Base-by-base conservation (phyloP, 2,888 invertebrate species). In the Lycophotia porphyrea region DNA sequence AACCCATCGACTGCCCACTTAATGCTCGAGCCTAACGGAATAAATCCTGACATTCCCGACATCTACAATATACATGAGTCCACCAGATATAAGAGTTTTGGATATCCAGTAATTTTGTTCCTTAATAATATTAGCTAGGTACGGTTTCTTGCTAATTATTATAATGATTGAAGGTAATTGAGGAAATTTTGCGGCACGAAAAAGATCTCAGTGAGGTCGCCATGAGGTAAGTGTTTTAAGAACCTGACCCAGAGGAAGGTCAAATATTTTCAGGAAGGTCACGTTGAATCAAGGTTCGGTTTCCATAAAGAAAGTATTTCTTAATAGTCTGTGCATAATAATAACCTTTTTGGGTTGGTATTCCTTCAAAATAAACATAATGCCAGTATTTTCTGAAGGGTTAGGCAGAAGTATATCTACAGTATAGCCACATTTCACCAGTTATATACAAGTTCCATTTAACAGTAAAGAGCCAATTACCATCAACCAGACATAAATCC, bases 141-240 rank as follows among this genome's bases (percentile, higher is more conserved):
- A 39, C 9, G 31, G n/a, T 21, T 71, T 72, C 49, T 18, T 34
- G 2, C n/a, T 55, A 52, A 5, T n/a, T 36, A 73, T n/a, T 31
- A 8, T 13, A 52, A 52, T 74, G 18, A 71, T 21, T 60, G 9
- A 34, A 63, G 34, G n/a, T 73, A 44, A 60, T 75, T 76, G 21
- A 49, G 49, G 31, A 61, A 61, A 31, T 61, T 61, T 75, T n/a
- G n/a, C 5, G 15, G 31, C 21, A 21, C 44, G 44, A 44, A 44
- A 34, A 64, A 63, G n/a, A 63, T 63, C 18, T n/a, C 24, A 15
- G 68, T 21, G n/a, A 68, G 36, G 36, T 27, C 27, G 27, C 4
- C 31, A 21, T 39, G 44, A 42, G 13, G 42, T 42, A 68, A 47
- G 44, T 47, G 27, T 71, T 36, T 71, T 27, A 71, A 18, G 64